Conservation (phyloP, 2,888 invertebrate genomes). For the Callinectes sapidus region DNA sequence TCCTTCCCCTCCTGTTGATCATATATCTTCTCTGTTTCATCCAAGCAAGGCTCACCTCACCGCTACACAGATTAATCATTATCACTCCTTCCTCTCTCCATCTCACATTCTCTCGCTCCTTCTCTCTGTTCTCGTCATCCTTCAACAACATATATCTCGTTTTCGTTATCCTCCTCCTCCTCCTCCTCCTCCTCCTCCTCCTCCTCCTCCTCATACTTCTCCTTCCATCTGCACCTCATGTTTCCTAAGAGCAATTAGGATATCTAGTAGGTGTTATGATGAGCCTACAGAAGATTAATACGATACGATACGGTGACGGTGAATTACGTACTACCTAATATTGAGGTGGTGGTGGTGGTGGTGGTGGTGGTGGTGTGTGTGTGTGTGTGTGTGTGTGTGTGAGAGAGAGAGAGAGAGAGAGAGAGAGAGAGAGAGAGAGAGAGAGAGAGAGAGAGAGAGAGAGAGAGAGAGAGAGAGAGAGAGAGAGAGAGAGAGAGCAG, state of each 20-base stretch:
- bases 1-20: not conserved
- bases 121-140: not conserved
- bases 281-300: not conserved
- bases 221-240: not conserved
- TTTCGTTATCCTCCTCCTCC: not conserved
- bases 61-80: not conserved
- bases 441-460: slow-evolving; percentile 25
- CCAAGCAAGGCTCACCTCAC: not conserved
- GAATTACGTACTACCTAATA: not conserved
- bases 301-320: not conserved
- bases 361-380: not conserved
- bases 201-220: not conserved
- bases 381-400: slow-evolving; percentile 7
- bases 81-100: not conserved
- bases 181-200: not conserved
- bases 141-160: no score
- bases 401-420: not conserved
- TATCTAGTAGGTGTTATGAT: not conserved
- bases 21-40: not conserved
- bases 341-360: not conserved
- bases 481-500: not conserved
- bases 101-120: not conserved
- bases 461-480: slow-evolving; percentile 25
- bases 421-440: not conserved
- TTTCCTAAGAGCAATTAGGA: not conserved